Percentiles rank a stretch among this genome's conserved stretches.
Conservation (phyloP, 2,888 invertebrate species). For the Drosophila borborema region DNA sequence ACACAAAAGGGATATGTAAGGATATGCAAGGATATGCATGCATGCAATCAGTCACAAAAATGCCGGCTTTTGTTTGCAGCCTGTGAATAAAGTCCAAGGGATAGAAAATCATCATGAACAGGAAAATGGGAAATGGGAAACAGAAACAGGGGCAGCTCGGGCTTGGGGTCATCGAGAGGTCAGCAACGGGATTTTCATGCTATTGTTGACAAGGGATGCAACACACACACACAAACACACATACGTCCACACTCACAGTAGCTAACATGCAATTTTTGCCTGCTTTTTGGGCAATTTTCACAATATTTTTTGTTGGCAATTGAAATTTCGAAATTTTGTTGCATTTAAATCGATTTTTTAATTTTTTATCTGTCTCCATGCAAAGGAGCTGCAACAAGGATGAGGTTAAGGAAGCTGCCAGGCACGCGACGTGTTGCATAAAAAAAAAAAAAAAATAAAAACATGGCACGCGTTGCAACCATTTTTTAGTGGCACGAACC, state of each 20-base stretch:
- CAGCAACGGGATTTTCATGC: constrained; percentile 82
- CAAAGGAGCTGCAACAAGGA: constrained; percentile 39
- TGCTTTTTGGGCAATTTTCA: constrained; percentile 63
- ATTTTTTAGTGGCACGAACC: constrained; percentile 37
- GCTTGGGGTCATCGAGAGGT: constrained; percentile 83
- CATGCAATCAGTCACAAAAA: constrained; percentile 80
- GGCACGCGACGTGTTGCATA: constrained; percentile 70
- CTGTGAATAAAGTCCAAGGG: constrained; percentile 68
- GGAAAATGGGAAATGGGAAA: constrained; percentile 25
- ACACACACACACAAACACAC: constrained; percentile 20
- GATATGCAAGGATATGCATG: constrained; percentile 71
- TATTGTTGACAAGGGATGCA: constrained; percentile 80
- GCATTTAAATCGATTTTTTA: constrained; percentile 30
- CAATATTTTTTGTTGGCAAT: constrained; percentile 38
- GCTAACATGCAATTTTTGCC: constrained; percentile 50
- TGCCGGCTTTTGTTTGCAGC: constrained; percentile 74
- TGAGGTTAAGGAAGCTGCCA: constrained; percentile 61
- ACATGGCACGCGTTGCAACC: constrained; percentile 53
- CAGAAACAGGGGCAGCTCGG: constrained; percentile 53
- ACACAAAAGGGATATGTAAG: constrained; percentile 42
- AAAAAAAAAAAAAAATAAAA: constrained; percentile 27
- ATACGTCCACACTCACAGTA: constrained; percentile 8
- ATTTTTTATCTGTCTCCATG: constrained; percentile 60
- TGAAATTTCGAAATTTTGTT: constrained; percentile 54
- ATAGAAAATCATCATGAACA: constrained; percentile 62